A percentile compares a stretch with the other conserved stretches of the same genome.
These are phyloP conservation scores for Cyprinodon brontotheroides DNA, from an alignment of 2,113 vertebrate species.

Conservation along the genomic window DNA sequence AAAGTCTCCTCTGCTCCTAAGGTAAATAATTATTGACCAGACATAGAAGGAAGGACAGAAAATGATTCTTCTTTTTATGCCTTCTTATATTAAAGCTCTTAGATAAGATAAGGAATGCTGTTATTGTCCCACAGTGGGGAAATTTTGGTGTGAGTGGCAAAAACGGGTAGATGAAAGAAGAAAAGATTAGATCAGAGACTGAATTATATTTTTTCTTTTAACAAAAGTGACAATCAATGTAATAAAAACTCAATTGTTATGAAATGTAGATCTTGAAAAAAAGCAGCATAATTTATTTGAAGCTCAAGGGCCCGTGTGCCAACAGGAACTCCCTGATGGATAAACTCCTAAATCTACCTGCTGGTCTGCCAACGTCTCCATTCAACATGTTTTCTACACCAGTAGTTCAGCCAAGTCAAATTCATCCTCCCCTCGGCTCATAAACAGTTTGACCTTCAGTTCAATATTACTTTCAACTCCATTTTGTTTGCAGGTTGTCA, in stretches of 20 bases:
- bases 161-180: no score
- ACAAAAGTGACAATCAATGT: background rate
- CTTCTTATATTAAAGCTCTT: no score
- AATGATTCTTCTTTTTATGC: no score
- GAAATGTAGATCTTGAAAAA: background rate
- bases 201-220: no score
- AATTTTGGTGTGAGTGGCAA: no score
- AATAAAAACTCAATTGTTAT: background rate
- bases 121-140: no score
- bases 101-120: no score
- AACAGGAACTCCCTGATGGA: conserved; percentile 35
- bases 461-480: conserved; percentile 17
- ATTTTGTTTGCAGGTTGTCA: conserved; percentile 25
- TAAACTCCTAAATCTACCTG: conserved; percentile 33
- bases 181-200: no score
- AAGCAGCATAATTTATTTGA: conserved; percentile 6
- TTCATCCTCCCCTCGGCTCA: conserved; percentile 3
- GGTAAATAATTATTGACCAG: no score
- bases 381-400: conserved; percentile 29
- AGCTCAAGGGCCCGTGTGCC: conserved; percentile 21
- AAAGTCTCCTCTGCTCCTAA: no score
- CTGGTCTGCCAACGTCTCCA: conserved; percentile 42
- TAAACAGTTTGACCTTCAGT: conserved; percentile 16
- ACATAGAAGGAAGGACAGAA: no score
- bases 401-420: conserved; percentile 8